phyloP scores from a whole-genome alignment of 2,113 vertebrate genomes.

The Pyxicephalus adspersus region DNA sequence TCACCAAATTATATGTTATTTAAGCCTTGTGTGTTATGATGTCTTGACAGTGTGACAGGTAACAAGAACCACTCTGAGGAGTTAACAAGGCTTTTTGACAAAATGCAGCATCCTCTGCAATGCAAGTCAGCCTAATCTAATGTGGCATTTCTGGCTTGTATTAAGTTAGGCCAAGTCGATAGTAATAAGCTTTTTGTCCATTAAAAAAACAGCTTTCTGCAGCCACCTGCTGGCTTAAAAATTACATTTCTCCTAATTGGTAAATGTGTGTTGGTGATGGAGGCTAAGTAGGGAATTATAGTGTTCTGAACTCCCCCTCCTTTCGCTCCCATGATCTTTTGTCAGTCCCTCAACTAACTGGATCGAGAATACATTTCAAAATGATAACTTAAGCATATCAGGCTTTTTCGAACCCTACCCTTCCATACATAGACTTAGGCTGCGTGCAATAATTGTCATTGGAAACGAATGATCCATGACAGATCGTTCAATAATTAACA shows the following conservation, averaged over 20 bases:
- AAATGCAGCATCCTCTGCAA: background rate
- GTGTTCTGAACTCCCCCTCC: too few species aligned
- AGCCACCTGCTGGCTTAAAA: background rate
- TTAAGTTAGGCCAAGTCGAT: background rate
- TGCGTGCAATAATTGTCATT: too few species aligned
- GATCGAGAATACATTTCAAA: too few species aligned
- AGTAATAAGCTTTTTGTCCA: background rate
- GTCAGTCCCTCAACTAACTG: too few species aligned
- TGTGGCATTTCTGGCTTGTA: background rate
- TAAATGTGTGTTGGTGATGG: background rate
- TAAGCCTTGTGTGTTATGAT: background rate
- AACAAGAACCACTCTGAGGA: background rate
- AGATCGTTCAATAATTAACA: too few species aligned
- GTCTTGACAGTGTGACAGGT: background rate
- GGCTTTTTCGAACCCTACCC: too few species aligned
- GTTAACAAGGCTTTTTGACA: background rate
- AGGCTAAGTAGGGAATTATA: too few species aligned
- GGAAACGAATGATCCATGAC: too few species aligned
- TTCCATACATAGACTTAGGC: too few species aligned
- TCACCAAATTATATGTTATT: too few species aligned
- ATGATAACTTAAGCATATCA: too few species aligned
- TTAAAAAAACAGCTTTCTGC: background rate
- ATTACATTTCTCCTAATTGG: background rate
- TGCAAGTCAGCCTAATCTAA: background rate
- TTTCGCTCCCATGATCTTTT: too few species aligned